Percentiles rank a stretch among this genome's conserved stretches.
Conservation (phyloP, 2,113 vertebrate species). For the Dromaius novaehollandiae region DNA sequence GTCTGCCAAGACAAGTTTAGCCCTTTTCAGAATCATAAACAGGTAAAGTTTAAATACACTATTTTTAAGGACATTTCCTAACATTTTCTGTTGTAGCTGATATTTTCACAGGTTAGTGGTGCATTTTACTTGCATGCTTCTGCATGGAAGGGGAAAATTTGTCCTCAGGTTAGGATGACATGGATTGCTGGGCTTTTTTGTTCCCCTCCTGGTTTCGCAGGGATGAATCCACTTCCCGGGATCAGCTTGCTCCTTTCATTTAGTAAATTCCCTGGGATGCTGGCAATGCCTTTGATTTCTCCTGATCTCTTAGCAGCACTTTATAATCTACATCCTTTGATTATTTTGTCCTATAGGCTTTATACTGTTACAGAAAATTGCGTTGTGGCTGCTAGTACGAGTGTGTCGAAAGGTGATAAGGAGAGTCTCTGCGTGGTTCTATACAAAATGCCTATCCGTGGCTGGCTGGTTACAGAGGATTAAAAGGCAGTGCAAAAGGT, state of each 20-base stretch:
- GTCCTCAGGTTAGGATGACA: background rate
- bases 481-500: background rate
- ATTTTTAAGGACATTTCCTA: background rate
- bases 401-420: background rate
- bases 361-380: background rate
- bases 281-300: background rate
- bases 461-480: background rate
- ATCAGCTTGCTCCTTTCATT: background rate
- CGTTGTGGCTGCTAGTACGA: background rate
- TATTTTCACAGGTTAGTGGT: background rate
- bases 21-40: background rate
- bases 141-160: background rate
- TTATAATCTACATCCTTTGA: background rate
- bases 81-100: background rate
- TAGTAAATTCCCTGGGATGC: background rate
- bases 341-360: background rate
- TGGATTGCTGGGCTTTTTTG: background rate
- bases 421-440: fast-evolving
- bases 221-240: background rate
- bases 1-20: background rate
- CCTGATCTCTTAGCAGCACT: background rate
- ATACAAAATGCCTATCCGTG: background rate
- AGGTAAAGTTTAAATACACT: background rate
- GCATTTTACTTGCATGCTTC: background rate
- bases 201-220: background rate